Evolutionary conservation across 2,797 vertebrate genomes (phyloP), one percentile per base, ranked within the genome.

Genomic region (Lutjanus campechanus): DNA sequence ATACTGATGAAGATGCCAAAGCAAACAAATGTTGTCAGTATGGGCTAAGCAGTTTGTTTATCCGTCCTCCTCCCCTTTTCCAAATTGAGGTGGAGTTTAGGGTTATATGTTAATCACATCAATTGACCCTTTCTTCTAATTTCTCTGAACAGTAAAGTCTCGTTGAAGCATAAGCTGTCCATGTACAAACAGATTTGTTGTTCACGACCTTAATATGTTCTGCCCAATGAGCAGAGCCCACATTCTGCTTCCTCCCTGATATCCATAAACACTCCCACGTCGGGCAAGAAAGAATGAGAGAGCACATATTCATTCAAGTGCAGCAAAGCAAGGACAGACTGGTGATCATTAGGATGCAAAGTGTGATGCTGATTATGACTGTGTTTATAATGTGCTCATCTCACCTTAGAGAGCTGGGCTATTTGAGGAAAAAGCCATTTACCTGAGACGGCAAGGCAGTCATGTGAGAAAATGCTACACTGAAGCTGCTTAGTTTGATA

Each of bases 311-410:
- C 74, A 89, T 87, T 89, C 86, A 91, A 87, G 91, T 90, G 90
- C 86, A 88, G 86, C 83, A 91, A 89, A 73, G 88, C 92, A 92
- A 91, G 92, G 84, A 76, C 74, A 87, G 56, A 56, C 61, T 62
- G 88, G 84, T 71, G 76, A 89, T 90, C 71, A 78, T 91, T 89
- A 85, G 51, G 77, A 90, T 88, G 87, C 88, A 81, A 77, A 91
- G 74, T 85, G 78, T 85, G 83, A 85, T 88, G 88, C 83, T 90
- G 89, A 93, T 92, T 91, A 89, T 88, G 79, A 78, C 80, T 81
- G 65, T 81, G 88, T 88, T 88, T 85, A 83, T 82, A 89, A 90
- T 88, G 88, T 85, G 81, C 82, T 86, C 84, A 86, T 81, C 81
- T 92, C 81, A 90, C 85, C 82, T 91, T 61, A 67, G 76, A 82